phyloP scores from a whole-genome alignment of 1,140 invertebrate genomes.

The Metaphire vulgaris region DNA sequence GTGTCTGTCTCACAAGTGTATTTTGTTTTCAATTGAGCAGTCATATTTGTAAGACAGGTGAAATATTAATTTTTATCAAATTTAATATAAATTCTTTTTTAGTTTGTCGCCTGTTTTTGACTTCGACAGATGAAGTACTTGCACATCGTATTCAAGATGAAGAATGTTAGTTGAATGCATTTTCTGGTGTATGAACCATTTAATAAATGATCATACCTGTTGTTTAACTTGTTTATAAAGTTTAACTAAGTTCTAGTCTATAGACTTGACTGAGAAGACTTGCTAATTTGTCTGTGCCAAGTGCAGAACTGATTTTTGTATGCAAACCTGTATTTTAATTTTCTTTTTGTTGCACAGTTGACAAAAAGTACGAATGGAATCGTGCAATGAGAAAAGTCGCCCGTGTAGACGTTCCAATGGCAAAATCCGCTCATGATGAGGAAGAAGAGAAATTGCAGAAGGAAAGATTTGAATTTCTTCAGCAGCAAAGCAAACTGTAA shows the following conservation, averaged over 20 bases:
- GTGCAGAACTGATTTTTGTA: no score
- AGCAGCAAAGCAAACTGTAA: not conserved
- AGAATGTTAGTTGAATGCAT: not conserved
- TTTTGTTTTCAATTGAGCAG: no score
- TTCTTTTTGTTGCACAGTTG: not conserved
- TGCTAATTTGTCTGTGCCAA: no score
- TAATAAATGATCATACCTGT: not conserved
- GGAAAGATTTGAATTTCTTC: not conserved
- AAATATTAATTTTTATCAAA: no score
- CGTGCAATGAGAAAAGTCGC: not conserved
- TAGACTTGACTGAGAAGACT: no score
- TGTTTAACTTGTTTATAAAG: not conserved
- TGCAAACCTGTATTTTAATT: no score
- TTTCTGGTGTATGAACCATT: no score
- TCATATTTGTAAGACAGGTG: no score
- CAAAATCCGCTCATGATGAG: not conserved
- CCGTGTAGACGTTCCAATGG: not conserved
- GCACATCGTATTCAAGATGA: not conserved
- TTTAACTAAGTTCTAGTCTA: not conserved
- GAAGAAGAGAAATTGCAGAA: not conserved
- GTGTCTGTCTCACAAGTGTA: no score
- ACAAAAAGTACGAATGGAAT: not conserved
- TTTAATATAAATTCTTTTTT: no score
- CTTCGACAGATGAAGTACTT: not conserved
- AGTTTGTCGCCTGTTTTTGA: not conserved